Base-by-base conservation (phyloP, 2,888 invertebrate species). In the Lutraria lutraria region DNA sequence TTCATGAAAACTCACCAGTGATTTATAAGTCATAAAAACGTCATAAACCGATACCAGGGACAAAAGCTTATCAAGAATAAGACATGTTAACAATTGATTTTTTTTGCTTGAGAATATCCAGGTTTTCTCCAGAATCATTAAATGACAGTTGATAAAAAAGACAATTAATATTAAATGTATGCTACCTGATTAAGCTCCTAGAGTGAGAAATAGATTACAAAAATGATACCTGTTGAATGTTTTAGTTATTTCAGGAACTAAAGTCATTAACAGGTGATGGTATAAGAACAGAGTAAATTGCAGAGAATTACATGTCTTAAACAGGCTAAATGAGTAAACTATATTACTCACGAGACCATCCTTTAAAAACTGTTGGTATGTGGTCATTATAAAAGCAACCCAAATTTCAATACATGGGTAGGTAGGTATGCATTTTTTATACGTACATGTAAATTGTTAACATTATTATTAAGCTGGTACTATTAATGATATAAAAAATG, bases 11-110 rank as follows among this genome's bases (percentile, higher is more conserved):
- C 76, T 34, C 76, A 31, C 76, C 34, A 76, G 31, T 76, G 76
- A 76, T 76, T 76, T 76, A 76, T 76, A 19, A 76, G 31, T 34
- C 76, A 25, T 76, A 76, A 76, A 76, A 76, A 31, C 31, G 76
- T 34, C 76, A 76, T 76, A 76, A 31, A 15, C 34, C 31, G 31
- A 76, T 31, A 13, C 1, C 0, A 34, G 34, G 31, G 19, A 76
- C 34, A 76, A 12, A 76, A 76, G 76, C 76, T 76, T 76, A 76
- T 76, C 76, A 34, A 31, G 29, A 76, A n/a, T 34, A 76, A 76
- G 31, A 76, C 76, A 29, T 76, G 76, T 76, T 76, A 76, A 76
- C 15, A 25, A 76, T 76, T 76, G 76, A 76, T 76, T 76, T 76
- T n/a, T 43, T 76, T 76, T 34, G 31, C 76, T 76, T 31, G 76